A percentile compares a stretch with the other conserved stretches of the same genome.
Conservation (phyloP, 1,140 invertebrate species). For the Magallana ariakensis region DNA sequence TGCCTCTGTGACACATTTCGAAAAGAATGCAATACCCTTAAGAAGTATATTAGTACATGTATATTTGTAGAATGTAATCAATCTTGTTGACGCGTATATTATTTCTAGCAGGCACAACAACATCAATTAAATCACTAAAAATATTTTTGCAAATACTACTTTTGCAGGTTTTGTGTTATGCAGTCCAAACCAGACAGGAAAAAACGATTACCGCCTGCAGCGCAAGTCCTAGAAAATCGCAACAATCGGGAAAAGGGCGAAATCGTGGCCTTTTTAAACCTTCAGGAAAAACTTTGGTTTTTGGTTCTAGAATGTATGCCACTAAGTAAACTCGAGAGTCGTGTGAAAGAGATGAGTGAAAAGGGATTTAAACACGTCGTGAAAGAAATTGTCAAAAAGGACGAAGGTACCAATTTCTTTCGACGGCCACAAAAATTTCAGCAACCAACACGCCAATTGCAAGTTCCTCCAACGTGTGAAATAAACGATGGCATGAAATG, state of each 20-base stretch:
- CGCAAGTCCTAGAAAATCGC: conserved; percentile 69
- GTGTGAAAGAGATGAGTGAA: conserved; percentile 57
- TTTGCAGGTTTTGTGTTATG: conserved; percentile 74
- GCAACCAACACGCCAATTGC: conserved; percentile 26
- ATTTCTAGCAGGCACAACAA: too few species aligned
- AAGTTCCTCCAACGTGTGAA: conserved; percentile 59
- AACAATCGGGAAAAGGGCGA: conserved; percentile 70
- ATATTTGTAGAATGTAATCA: too few species aligned
- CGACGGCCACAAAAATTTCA: conserved; percentile 46
- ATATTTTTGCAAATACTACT: neutral
- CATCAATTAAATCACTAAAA: too few species aligned
- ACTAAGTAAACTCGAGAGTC: conserved; percentile 46
- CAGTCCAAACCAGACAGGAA: conserved; percentile 70
- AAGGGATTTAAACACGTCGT: conserved; percentile 61
- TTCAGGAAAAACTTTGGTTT: conserved; percentile 75
- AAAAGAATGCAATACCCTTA: too few species aligned
- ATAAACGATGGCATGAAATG: conserved; percentile 72
- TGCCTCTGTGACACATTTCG: too few species aligned
- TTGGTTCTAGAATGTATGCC: conserved; percentile 70
- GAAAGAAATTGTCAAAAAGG: conserved; percentile 57
- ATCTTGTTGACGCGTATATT: too few species aligned
- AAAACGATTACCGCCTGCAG: conserved; percentile 67
- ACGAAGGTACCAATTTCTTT: conserved; percentile 55
- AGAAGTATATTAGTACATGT: too few species aligned
- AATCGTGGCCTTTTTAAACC: conserved; percentile 71